Evolutionary conservation across 2,113 vertebrate genomes (phyloP).

Genomic region (Tamias sibiricus): DNA sequence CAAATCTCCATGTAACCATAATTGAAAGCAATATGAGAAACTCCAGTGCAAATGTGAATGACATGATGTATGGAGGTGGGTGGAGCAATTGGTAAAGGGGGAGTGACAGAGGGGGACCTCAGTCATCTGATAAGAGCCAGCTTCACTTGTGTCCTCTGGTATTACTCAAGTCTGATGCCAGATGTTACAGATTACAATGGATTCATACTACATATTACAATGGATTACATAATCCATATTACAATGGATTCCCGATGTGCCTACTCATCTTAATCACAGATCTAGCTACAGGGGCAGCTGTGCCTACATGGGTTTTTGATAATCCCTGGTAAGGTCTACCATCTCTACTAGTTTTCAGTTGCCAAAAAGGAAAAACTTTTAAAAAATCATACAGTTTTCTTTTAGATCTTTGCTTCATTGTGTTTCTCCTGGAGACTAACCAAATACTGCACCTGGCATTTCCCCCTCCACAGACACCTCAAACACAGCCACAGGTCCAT

Average conservation of each 20-base stretch:
- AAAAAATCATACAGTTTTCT: background rate
- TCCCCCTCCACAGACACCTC: background rate
- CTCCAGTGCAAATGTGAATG: background rate
- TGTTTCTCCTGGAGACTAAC: background rate
- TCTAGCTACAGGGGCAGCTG: background rate
- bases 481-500: background rate
- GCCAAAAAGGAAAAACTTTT: background rate
- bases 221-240: background rate
- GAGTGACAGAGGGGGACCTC: background rate
- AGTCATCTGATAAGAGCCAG: too few relatives aligned
- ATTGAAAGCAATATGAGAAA: background rate
- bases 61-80: fast-evolving
- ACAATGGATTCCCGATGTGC: background rate
- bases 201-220: background rate
- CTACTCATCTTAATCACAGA: background rate
- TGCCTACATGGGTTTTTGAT: background rate
- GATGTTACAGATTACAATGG: background rate
- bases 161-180: background rate
- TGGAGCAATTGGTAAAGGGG: background rate
- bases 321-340: background rate
- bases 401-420: background rate
- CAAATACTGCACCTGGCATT: background rate
- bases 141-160: background rate
- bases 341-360: background rate
- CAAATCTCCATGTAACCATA: background rate